Evolutionary conservation across 2,888 invertebrate genomes (phyloP).

Genomic region (Apodemia zela): DNA sequence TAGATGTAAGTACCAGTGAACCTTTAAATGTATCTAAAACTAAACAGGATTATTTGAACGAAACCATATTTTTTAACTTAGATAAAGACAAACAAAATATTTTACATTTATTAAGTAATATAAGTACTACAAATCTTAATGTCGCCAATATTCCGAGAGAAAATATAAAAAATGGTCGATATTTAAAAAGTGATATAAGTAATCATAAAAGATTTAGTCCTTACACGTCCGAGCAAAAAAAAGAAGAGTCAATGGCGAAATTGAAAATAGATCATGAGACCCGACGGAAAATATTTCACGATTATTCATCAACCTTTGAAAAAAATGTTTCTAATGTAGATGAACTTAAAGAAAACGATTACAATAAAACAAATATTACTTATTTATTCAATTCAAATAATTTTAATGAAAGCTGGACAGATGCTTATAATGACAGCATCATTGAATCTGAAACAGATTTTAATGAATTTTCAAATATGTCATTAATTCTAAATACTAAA

Average conservation of each 20-base stretch:
- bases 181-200: not conserved
- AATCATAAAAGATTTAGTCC: not conserved
- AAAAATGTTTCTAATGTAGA: slow-evolving; percentile 37
- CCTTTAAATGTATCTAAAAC: not conserved
- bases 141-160: not conserved
- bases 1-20: slow-evolving; percentile 26
- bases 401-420: not conserved
- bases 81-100: not conserved
- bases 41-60: not conserved
- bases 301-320: slow-evolving; percentile 62
- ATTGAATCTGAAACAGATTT: not conserved
- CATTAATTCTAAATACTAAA: not conserved
- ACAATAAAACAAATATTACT: not conserved
- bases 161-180: not conserved
- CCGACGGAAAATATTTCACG: slow-evolving; percentile 58
- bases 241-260: slow-evolving; percentile 56
- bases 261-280: slow-evolving; percentile 60
- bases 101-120: not conserved
- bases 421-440: not conserved
- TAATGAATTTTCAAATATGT: not conserved
- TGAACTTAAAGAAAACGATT: not conserved
- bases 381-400: not conserved
- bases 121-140: not conserved
- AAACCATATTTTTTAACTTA: not conserved
- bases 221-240: slow-evolving; percentile 11